Base-by-base conservation (phyloP, 1,140 invertebrate genomes). In the Fopius arisanus region DNA sequence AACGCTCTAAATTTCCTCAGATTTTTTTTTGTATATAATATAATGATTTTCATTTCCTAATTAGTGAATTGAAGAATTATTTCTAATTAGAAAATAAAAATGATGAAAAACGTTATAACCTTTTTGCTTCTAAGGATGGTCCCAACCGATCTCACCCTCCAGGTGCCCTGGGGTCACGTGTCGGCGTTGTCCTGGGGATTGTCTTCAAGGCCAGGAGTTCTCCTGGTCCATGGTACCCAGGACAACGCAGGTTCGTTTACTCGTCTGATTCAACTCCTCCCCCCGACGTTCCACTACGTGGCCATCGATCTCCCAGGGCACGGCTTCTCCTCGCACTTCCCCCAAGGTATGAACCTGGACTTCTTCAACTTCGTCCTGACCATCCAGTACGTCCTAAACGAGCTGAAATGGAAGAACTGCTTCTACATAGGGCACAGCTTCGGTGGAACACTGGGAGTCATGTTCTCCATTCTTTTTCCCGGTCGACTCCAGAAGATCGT, bases 181-280 rank as follows among this genome's bases (percentile, higher is more conserved):
- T 70, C 88, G 90, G 92, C 87, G 31, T 91, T 92, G 85, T 83
- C 90, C 37, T 94, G 92, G 91, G 93, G 93, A 9, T 79, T 89
- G 70, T 77, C 84, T 75, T 78, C 78, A 26, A 83, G 89, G 51
- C 79, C 84, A 5, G 88, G 87, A 0, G 86, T 94, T 3, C 78
- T 95, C 10, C 81, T 89, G 6, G 85, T 92, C 26, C 93, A 94
- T 80, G 94, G 93, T 0, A 74, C 81, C 16, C 78, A 88, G 70
- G 92, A 93, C 78, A 94, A 94, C 78, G 90, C 91, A 23, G 90
- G 90, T 7, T 86, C 90, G n/a, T 94, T 93, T 82, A 89, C 93
- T 71, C 87, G 88, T 21, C 84, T 95, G 3, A 87, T 93, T 40
- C 84, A 89, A 19, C 74, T 90, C 14, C 83, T 95, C 48, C 90